A percentile compares a stretch with the other conserved stretches of the same genome.
phyloP scores from a whole-genome alignment of 2,888 invertebrate species.

The Chrysolina haemoptera region DNA sequence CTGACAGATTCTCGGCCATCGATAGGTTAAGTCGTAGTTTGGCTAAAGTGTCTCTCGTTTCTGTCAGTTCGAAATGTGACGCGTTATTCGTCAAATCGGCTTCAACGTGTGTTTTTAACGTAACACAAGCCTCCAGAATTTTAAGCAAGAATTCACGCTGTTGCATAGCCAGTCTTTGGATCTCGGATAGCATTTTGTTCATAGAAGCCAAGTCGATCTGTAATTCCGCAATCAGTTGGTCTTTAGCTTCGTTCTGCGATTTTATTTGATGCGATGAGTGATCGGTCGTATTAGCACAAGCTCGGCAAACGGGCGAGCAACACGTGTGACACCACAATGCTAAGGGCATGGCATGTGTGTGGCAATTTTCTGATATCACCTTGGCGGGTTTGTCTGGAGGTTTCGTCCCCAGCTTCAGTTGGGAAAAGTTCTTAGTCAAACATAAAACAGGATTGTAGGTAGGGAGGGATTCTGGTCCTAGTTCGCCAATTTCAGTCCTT shows the following conservation, averaged over 20 bases:
- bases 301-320: slow-evolving; percentile 76
- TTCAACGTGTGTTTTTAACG: slow-evolving; percentile 83
- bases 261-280: slow-evolving; percentile 80
- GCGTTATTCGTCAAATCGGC: slow-evolving; percentile 80
- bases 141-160: slow-evolving; percentile 82
- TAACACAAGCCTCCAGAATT: slow-evolving; percentile 82
- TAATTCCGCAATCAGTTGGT: slow-evolving; percentile 75
- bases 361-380: slow-evolving; percentile 76
- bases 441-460: slow-evolving; percentile 80
- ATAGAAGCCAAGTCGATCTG: slow-evolving; percentile 78
- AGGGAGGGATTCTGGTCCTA: slow-evolving; percentile 78
- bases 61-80: slow-evolving; percentile 77
- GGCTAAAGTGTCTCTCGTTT: slow-evolving; percentile 76
- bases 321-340: slow-evolving; percentile 82
- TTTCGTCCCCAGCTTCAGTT: slow-evolving; percentile 71
- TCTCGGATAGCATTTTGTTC: slow-evolving; percentile 79
- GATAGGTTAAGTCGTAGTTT: slow-evolving; percentile 76
- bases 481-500: slow-evolving; percentile 79
- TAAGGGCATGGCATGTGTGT: slow-evolving; percentile 81
- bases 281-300: slow-evolving; percentile 78
- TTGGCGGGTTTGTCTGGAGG: slow-evolving; percentile 60
- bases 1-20: slow-evolving; percentile 74
- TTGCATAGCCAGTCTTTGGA: slow-evolving; percentile 79
- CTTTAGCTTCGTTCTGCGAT: slow-evolving; percentile 71
- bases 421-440: slow-evolving; percentile 77